Conservation (phyloP, 1,140 invertebrate genomes). For the Brachionus angularis region DNA sequence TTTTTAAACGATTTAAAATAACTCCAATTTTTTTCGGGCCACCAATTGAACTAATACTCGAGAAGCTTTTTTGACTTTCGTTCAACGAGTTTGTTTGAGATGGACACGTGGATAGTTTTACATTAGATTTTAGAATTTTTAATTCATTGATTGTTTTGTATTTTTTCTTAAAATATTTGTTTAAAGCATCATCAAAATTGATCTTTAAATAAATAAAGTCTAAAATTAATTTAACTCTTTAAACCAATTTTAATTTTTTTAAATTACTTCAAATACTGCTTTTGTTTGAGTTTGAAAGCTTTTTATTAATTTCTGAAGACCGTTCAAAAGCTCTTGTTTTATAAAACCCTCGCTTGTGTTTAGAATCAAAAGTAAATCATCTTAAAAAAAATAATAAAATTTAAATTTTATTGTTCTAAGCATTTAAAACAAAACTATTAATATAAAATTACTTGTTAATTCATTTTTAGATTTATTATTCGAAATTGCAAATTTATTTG, state of each 20-base stretch:
- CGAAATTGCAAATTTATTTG: neutral
- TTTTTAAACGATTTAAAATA: neutral
- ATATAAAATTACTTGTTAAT: neutral
- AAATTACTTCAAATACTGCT: constrained; percentile 17
- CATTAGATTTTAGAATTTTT: neutral
- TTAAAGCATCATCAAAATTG: neutral
- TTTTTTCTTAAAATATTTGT: neutral
- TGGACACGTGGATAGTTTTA: neutral
- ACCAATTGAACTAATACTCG: neutral
- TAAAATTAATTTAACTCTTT: neutral
- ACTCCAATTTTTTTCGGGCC: neutral
- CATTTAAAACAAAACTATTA: no score
- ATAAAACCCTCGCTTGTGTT: neutral
- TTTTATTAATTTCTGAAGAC: constrained; percentile 8
- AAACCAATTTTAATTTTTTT: neutral
- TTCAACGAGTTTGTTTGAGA: neutral
- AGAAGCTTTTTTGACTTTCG: constrained; percentile 13
- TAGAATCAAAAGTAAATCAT: constrained; percentile 2
- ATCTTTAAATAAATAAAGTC: neutral
- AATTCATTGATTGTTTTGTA: neutral
- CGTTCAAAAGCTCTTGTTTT: neutral
- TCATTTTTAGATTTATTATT: neutral
- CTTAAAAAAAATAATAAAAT: neutral
- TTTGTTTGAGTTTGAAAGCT: constrained; percentile 12
- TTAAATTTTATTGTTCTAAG: no score